Base-by-base conservation (phyloP, 2,888 invertebrate species). In the Lamellibrachia satsuma region DNA sequence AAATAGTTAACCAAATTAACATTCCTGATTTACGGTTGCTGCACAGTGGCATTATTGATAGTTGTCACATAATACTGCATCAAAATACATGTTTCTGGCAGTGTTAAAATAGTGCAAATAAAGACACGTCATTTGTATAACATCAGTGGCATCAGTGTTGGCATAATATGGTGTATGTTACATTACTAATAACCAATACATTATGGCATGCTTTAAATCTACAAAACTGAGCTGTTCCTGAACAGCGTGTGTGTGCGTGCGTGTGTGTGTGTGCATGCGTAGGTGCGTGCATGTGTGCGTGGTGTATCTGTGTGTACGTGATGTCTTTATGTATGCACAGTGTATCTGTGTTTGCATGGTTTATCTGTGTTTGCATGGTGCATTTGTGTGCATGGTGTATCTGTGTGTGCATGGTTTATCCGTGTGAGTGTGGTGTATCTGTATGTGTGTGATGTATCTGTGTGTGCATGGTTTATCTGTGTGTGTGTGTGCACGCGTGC, bases 1-100 rank as follows among this genome's bases (percentile, higher is more conserved):
- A 90, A 39, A 60, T 3, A 9, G 27, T 90, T n/a, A 55, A 92
- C 55, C n/a, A 92, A 52, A 57, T 75, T 9, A 92, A 92, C n/a
- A 92, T 27, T 27, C n/a, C 75, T 75, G 75, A n/a, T n/a, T 22
- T 22, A 15, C 15, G n/a, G 75, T 75, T 75, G 75, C 22, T 75
- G 22, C 15, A n/a, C 15, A 75, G 75, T 22, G 15, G 22, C 75
- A 75, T 75, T 75, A 75, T 11, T 22, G n/a, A 22, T 75, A 22
- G 22, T 75, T 75, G 75, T n/a, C 6, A 75, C 22, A 75, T 6
- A 0, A 75, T 75, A 3, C 3, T 75, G n/a, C 22, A 75, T 75
- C n/a, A 2, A 6, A 75, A 6, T 75, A 75, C 75, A 15, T 22
- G 3, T 22, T 75, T 39, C 39, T 39, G 22, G 75, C n/a, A 75